phyloP scores from a whole-genome alignment of 2,113 vertebrate species.

The Serilophus lunatus region DNA sequence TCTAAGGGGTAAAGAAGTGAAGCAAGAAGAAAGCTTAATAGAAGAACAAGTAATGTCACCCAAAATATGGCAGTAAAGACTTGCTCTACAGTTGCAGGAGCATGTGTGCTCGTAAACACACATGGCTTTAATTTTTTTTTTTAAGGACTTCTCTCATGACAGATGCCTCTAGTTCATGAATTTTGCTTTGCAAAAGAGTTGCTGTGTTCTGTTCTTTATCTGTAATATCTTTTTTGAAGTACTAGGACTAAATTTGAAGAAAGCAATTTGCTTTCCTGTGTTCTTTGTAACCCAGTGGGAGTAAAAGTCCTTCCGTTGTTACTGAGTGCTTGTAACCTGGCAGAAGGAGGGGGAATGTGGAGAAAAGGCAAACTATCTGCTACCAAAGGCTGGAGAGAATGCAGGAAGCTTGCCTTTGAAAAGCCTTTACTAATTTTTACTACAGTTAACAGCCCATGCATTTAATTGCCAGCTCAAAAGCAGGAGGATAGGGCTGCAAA shows the following conservation, averaged over 20 bases:
- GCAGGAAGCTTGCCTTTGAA: background rate
- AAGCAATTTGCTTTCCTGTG: background rate
- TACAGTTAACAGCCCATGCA: background rate
- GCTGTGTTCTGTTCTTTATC: background rate
- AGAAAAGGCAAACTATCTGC: background rate
- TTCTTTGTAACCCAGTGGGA: background rate
- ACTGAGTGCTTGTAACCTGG: background rate
- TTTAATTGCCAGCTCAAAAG: background rate
- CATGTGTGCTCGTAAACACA: background rate
- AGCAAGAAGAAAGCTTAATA: background rate
- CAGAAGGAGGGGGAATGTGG: accelerated
- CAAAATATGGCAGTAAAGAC: background rate
- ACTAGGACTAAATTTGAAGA: background rate
- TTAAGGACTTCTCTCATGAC: background rate
- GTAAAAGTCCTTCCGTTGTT: background rate
- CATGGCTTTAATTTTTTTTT: background rate
- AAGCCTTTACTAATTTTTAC: background rate
- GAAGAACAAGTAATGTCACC: background rate
- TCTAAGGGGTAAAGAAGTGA: background rate
- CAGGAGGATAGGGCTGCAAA: background rate
- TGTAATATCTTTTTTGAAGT: background rate
- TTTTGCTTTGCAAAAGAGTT: background rate
- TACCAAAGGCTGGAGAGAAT: background rate
- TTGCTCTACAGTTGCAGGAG: background rate
- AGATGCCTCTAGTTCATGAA: background rate